These are phyloP conservation scores for Lithophane semibrunnea DNA, from an alignment of 2,888 invertebrate genomes.

Conservation along the genomic window DNA sequence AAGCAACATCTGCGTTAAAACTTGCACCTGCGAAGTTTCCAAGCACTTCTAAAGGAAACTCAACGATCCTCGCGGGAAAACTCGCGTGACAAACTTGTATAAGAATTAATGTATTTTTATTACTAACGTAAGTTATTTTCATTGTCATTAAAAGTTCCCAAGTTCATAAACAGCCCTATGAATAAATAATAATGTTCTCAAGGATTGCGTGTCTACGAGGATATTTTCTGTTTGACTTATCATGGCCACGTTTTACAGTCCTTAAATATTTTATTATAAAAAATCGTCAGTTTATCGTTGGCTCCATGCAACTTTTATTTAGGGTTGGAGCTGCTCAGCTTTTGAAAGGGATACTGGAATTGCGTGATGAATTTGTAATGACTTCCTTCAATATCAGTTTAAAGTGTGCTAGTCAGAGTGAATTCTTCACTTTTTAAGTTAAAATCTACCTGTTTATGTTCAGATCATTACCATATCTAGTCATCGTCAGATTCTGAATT, in stretches of 20 bases:
- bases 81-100: slow-evolving; percentile 84
- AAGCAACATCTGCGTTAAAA: slow-evolving; percentile 35
- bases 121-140: slow-evolving; percentile 81
- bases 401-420: not conserved
- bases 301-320: slow-evolving; percentile 52
- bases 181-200: slow-evolving; percentile 82
- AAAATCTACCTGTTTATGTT: not conserved
- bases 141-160: slow-evolving; percentile 84
- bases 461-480: not conserved
- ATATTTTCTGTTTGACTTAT: slow-evolving; percentile 71
- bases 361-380: slow-evolving; percentile 55
- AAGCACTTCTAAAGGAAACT: slow-evolving; percentile 39
- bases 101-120: slow-evolving; percentile 85
- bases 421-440: not conserved
- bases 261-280: slow-evolving; percentile 66
- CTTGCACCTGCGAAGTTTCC: slow-evolving; percentile 51
- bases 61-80: slow-evolving; percentile 58
- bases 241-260: slow-evolving; percentile 70
- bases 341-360: slow-evolving; percentile 43
- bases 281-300: slow-evolving; percentile 52
- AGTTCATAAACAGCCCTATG: slow-evolving; percentile 82
- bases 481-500: not conserved
- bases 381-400: slow-evolving; percentile 23
- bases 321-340: slow-evolving; percentile 27
- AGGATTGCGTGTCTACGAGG: slow-evolving; percentile 78